Percentiles rank a stretch among this genome's conserved stretches.
phyloP scores from a whole-genome alignment of 2,797 vertebrate species.

The Scolopax rusticola region DNA sequence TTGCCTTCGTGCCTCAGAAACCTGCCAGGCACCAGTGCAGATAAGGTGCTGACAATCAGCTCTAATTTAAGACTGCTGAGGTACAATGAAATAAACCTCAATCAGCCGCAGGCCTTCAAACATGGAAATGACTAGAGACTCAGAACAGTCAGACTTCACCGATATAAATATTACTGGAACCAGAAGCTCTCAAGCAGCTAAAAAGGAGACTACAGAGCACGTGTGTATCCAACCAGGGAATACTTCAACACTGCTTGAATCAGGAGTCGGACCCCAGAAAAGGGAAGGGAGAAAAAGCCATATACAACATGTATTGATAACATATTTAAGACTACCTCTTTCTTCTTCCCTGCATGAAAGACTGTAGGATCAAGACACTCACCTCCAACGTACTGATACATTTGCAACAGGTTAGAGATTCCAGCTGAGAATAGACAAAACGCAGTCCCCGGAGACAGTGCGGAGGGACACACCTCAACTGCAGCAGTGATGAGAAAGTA shows the following conservation, averaged over 20 bases:
- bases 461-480: constrained; percentile 93
- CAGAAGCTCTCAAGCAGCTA: not conserved
- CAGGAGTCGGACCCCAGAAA: not conserved
- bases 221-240: not conserved
- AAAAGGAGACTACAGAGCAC: not conserved
- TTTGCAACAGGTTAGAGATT: constrained; percentile 91
- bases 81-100: not conserved
- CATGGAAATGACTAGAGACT: not conserved
- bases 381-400: constrained; percentile 92
- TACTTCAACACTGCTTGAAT: not conserved
- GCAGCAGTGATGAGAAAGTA: not conserved
- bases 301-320: not conserved
- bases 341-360: not conserved
- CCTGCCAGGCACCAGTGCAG: not conserved
- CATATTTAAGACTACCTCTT: not conserved
- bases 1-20: not conserved
- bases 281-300: not conserved
- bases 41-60: not conserved
- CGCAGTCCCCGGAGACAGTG: constrained; percentile 91
- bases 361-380: constrained; percentile 10
- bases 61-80: not conserved
- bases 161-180: not conserved
- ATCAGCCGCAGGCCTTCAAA: not conserved
- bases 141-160: not conserved
- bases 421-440: constrained; percentile 92